Conservation (phyloP, 1,140 invertebrate species). For the Zelostemma sp. region DNA sequence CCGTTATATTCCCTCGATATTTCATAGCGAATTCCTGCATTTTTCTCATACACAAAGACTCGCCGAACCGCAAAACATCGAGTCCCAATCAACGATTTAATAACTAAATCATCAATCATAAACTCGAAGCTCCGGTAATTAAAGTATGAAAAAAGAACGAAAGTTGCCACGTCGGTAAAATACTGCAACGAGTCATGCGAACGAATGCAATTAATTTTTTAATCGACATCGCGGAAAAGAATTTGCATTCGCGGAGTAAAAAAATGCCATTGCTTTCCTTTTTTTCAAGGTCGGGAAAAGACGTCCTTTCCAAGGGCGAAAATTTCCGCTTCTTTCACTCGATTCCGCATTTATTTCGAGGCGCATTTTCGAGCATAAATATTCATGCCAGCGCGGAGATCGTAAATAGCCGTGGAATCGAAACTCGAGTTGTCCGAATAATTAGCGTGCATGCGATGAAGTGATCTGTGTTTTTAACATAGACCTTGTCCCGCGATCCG, state of each 20-base stretch:
- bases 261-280: too few relatives aligned
- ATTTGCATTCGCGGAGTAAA: too few relatives aligned
- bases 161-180: too few relatives aligned
- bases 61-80: too few relatives aligned
- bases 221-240: too few relatives aligned
- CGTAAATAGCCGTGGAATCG: constrained; percentile 50
- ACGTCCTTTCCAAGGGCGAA: constrained; percentile 35
- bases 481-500: constrained; percentile 60
- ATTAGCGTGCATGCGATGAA: constrained; percentile 65
- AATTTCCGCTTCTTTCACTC: constrained; percentile 38
- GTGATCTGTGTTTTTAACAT: constrained; percentile 66
- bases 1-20: neutral
- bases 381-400: constrained; percentile 49
- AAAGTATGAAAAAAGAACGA: too few relatives aligned
- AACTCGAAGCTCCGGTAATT: too few relatives aligned
- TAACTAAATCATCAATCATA: too few relatives aligned
- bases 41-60: too few relatives aligned
- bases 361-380: constrained; percentile 54
- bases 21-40: neutral
- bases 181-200: too few relatives aligned
- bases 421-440: constrained; percentile 51
- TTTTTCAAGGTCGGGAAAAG: constrained; percentile 22
- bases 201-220: too few relatives aligned
- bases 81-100: too few relatives aligned
- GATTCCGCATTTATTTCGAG: constrained; percentile 49